Evolutionary conservation across 2,113 vertebrate species (phyloP).

Genomic region (Etheostoma spectabile): DNA sequence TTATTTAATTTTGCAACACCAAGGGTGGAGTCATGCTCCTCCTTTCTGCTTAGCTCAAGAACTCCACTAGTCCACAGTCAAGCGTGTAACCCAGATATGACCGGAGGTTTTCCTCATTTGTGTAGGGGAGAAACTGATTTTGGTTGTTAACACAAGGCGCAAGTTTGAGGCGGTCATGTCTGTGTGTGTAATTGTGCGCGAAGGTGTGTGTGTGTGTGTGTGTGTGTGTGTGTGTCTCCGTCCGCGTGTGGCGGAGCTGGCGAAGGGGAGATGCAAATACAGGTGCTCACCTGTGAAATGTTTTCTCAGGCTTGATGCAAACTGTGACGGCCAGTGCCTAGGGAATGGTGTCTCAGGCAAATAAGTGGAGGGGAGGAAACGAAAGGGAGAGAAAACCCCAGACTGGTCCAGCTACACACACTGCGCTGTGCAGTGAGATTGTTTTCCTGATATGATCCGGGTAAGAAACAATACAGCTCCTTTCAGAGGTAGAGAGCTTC

Average conservation of each 20-base stretch:
- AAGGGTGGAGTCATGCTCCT: slow-evolving; percentile 63
- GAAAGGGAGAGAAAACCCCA: background rate
- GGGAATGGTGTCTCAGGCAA: slow-evolving; percentile 82
- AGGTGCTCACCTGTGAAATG: slow-evolving; percentile 85
- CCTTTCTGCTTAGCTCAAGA: slow-evolving; percentile 67
- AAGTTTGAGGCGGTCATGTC: slow-evolving; percentile 62
- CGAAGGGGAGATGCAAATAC: slow-evolving; percentile 83
- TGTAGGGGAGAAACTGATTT: slow-evolving; percentile 81
- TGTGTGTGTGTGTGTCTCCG: slow-evolving; percentile 47
- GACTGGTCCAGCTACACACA: slow-evolving; percentile 4
- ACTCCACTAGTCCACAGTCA: slow-evolving; percentile 86
- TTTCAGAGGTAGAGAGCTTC: background rate
- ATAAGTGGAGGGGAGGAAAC: slow-evolving; percentile 65
- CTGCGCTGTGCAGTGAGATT: background rate
- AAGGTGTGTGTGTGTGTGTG: slow-evolving; percentile 54
- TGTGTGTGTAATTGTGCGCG: slow-evolving; percentile 53
- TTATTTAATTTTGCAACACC: slow-evolving; percentile 52
- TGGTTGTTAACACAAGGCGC: slow-evolving; percentile 76
- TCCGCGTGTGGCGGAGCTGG: slow-evolving; percentile 68
- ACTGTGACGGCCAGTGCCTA: slow-evolving; percentile 78
- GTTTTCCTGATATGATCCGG: background rate
- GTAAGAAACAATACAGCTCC: background rate
- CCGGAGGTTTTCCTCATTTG: slow-evolving; percentile 84
- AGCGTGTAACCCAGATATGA: slow-evolving; percentile 84
- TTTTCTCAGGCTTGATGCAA: slow-evolving; percentile 84